Percentiles rank a stretch among this genome's conserved stretches.
These are phyloP conservation scores for Drosophila neocordata DNA, from an alignment of 1,140 invertebrate genomes.

Conservation along the genomic window DNA sequence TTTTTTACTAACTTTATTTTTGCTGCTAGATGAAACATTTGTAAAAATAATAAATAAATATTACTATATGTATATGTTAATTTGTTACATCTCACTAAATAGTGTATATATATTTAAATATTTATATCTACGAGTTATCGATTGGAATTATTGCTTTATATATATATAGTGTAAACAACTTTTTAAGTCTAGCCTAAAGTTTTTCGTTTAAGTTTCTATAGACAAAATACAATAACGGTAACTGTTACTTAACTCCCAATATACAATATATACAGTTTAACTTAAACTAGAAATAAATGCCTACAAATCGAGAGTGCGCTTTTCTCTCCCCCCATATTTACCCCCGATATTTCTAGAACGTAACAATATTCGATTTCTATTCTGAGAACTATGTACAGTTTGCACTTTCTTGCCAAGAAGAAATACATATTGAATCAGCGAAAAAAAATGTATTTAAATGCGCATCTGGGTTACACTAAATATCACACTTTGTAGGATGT, in stretches of 20 bases:
- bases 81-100: constrained; percentile 9
- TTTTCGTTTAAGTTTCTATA: constrained; percentile 34
- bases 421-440: background rate
- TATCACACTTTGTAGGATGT: constrained; percentile 83
- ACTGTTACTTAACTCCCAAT: constrained; percentile 53
- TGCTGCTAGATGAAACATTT: constrained; percentile 68
- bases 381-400: constrained; percentile 62
- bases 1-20: constrained; percentile 63
- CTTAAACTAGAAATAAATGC: constrained; percentile 38
- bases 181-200: constrained; percentile 54
- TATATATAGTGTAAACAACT: constrained; percentile 55
- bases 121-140: constrained; percentile 28
- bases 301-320: constrained; percentile 31
- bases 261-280: constrained; percentile 73
- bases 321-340: background rate
- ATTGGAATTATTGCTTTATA: constrained; percentile 43
- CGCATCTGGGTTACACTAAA: constrained; percentile 77
- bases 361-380: no score
- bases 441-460: constrained; percentile 45
- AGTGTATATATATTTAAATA: constrained; percentile 37
- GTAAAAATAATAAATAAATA: constrained; percentile 75
- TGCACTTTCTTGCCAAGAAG: constrained; percentile 49
- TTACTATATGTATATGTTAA: constrained; percentile 53
- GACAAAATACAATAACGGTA: constrained; percentile 78
- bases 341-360: no score